Conservation (phyloP, 2,113 vertebrate species). For the Callipepla californica region DNA sequence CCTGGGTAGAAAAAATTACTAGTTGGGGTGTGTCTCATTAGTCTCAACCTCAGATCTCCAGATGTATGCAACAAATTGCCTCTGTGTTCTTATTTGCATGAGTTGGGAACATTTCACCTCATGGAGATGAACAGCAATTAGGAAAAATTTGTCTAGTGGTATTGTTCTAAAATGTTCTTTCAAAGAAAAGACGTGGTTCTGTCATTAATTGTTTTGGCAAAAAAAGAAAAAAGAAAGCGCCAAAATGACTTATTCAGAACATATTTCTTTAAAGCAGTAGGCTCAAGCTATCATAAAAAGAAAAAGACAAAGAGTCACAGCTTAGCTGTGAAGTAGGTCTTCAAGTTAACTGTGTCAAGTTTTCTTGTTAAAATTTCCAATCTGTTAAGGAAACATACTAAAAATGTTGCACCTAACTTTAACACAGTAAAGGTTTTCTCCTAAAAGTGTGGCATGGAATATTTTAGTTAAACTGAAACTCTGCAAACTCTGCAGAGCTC, state of each 20-base stretch:
- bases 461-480: constrained; percentile 21
- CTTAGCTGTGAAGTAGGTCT: not conserved
- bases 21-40: not conserved
- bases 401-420: not conserved
- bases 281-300: not conserved
- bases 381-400: not conserved
- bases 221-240: not conserved
- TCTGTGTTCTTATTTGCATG: not conserved
- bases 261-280: not conserved
- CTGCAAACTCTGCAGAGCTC: not conserved
- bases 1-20: not conserved
- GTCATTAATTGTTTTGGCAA: not conserved
- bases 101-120: not conserved
- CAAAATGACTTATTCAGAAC: not conserved
- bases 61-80: not conserved
- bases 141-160: not conserved
- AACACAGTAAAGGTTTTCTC: not conserved
- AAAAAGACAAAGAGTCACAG: not conserved
- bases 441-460: not conserved
- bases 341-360: not conserved
- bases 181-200: not conserved
- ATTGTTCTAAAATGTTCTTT: not conserved
- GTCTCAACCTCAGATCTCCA: not conserved
- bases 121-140: not conserved
- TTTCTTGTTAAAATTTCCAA: not conserved